Conservation (phyloP, 2,797 vertebrate species). For the Rhabdomys pumilio region DNA sequence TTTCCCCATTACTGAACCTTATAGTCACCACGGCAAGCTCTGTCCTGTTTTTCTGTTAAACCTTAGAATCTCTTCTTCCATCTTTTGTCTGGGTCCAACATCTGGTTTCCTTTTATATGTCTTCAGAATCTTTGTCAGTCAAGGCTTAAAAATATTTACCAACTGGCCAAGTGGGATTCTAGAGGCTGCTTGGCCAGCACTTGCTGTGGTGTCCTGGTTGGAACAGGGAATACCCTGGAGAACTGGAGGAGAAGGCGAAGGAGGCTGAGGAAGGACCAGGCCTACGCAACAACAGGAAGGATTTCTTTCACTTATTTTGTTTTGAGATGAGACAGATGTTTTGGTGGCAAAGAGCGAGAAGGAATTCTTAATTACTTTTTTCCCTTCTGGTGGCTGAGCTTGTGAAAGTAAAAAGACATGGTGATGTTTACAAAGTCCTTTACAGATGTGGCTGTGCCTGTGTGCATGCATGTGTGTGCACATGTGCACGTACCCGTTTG, state of each 20-base stretch:
- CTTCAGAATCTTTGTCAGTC: neutral
- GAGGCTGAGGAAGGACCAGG: neutral
- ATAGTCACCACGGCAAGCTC: neutral
- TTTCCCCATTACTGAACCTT: neutral
- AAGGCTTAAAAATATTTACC: neutral
- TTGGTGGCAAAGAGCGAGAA: slow-evolving; percentile 51
- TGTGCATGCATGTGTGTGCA: too few relatives aligned
- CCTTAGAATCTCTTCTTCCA: neutral
- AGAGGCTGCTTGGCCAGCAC: neutral
- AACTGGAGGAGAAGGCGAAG: neutral
- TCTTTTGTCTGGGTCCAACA: slow-evolving; percentile 32
- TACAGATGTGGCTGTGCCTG: neutral
- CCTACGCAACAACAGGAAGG: neutral
- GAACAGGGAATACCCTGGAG: neutral
- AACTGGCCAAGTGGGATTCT: neutral
- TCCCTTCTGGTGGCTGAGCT: neutral
- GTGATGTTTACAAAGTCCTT: neutral
- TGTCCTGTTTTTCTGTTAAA: neutral
- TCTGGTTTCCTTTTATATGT: neutral
- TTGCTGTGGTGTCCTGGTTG: neutral
- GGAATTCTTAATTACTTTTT: slow-evolving; percentile 35
- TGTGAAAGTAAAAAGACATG: neutral
- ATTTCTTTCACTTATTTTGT: neutral
- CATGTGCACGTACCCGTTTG: neutral
- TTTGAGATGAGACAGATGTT: neutral